Evolutionary conservation across 37 sponge, comb jelly and placozoan genomes (phyloP).

Genomic region (Corticium candelabrum): DNA sequence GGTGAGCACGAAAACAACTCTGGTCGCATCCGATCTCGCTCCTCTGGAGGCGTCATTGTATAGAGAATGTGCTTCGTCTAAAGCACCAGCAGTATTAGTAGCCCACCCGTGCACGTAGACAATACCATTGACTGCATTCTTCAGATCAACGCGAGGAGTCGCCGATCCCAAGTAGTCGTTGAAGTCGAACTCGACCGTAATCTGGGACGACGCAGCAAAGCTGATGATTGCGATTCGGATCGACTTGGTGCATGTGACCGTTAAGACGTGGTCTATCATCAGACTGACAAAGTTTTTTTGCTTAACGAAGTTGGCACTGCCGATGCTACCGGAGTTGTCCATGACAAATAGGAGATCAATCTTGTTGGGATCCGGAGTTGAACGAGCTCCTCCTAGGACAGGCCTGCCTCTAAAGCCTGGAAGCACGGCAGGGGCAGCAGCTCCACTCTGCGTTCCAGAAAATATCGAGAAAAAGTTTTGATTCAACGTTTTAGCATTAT

Average conservation of each 20-base stretch:
- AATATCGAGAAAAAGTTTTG: too few relatives aligned
- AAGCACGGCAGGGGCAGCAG: too few relatives aligned
- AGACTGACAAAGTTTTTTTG: background rate
- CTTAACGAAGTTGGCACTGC: background rate
- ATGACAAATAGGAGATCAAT: constrained; percentile 1
- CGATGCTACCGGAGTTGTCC: constrained; percentile 11
- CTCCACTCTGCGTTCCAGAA: too few relatives aligned
- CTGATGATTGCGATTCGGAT: constrained; percentile 1
- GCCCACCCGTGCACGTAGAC: background rate
- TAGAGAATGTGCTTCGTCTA: background rate
- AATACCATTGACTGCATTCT: background rate
- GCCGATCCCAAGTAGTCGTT: background rate
- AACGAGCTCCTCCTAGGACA: too few relatives aligned
- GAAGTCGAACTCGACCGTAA: constrained; percentile 7
- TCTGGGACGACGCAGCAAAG: background rate
- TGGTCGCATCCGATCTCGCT: background rate
- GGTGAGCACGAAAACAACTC: constrained; percentile 1
- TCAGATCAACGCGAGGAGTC: background rate
- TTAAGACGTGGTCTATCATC: background rate
- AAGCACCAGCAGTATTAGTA: background rate
- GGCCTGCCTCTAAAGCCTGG: too few relatives aligned
- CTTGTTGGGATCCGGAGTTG: background rate
- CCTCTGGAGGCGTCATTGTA: background rate
- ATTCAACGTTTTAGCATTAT: too few relatives aligned
- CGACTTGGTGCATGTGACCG: background rate